Percentiles rank a stretch among this genome's conserved stretches.
Conservation (phyloP, 2,888 invertebrate species). For the Drosophila austrosaltans region DNA sequence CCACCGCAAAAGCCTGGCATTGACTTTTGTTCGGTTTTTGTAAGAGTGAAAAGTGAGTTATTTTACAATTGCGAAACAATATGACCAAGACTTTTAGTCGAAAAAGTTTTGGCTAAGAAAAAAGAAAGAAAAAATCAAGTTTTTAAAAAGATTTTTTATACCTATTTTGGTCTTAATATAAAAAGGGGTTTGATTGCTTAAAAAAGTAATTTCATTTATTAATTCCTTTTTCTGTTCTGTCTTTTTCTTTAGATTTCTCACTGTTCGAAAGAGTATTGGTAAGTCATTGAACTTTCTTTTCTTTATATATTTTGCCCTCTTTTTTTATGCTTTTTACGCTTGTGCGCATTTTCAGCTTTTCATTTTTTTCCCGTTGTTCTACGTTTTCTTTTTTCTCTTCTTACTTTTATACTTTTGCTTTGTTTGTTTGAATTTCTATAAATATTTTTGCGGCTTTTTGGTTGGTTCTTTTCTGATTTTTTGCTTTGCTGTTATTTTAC, state of each 20-base stretch:
- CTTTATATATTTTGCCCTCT: slow-evolving; percentile 11
- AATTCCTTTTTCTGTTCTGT: background rate
- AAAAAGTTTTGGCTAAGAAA: background rate
- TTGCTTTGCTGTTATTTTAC: slow-evolving; percentile 18
- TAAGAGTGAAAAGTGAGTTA: slow-evolving; percentile 19
- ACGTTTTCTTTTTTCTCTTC: background rate
- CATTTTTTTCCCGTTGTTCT: slow-evolving; percentile 32
- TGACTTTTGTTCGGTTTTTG: slow-evolving; percentile 47
- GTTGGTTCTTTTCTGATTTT: slow-evolving; percentile 36
- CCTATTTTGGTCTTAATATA: background rate
- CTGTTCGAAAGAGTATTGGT: slow-evolving; percentile 49
- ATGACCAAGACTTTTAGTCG: slow-evolving; percentile 21
- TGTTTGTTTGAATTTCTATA: slow-evolving; percentile 60
- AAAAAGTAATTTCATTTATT: background rate
- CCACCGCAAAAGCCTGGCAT: slow-evolving; percentile 37
- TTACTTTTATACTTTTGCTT: slow-evolving; percentile 19
- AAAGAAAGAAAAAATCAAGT: background rate
- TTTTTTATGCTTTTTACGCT: slow-evolving; percentile 63
- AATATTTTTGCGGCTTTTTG: slow-evolving; percentile 61
- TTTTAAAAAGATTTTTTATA: background rate
- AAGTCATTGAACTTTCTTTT: slow-evolving; percentile 8
- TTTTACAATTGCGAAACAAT: slow-evolving; percentile 20
- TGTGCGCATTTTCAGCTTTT: slow-evolving; percentile 64
- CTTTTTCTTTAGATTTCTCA: background rate
- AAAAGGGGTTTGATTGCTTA: background rate